phyloP scores from a whole-genome alignment of 2,113 vertebrate species.

The Oceanites oceanicus region DNA sequence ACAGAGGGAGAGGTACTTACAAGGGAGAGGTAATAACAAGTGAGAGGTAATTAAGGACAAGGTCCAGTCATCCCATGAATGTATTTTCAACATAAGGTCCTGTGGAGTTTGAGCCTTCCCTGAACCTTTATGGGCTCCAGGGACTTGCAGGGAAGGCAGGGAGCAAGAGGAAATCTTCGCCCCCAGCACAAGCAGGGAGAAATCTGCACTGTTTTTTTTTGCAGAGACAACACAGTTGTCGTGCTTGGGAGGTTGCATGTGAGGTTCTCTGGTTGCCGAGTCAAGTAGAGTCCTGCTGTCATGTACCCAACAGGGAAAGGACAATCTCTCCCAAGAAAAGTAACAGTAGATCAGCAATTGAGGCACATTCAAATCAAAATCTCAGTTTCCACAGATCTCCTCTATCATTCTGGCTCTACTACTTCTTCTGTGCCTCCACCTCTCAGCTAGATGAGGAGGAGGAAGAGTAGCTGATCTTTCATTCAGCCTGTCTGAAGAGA shows the following conservation, averaged over 20 bases:
- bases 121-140: neutral
- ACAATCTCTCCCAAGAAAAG: neutral
- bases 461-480: neutral
- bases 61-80: neutral
- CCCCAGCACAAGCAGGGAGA: neutral
- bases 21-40: neutral
- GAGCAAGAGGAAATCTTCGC: neutral
- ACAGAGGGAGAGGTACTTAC: neutral
- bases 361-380: neutral
- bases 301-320: neutral
- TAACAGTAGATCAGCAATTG: neutral
- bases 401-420: neutral
- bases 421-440: neutral
- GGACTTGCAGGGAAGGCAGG: neutral
- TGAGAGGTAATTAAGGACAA: neutral
- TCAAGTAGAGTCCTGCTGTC: neutral
- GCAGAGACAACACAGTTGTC: fast-evolving
- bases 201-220: neutral
- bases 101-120: neutral
- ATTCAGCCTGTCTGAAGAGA: neutral
- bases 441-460: neutral
- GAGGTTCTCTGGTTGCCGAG: neutral
- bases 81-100: neutral
- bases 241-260: neutral
- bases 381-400: neutral